Percentiles rank a stretch among this genome's conserved stretches.
Evolutionary conservation across 2,888 invertebrate genomes (phyloP).

Genomic region (Ypsolopha scabrella): DNA sequence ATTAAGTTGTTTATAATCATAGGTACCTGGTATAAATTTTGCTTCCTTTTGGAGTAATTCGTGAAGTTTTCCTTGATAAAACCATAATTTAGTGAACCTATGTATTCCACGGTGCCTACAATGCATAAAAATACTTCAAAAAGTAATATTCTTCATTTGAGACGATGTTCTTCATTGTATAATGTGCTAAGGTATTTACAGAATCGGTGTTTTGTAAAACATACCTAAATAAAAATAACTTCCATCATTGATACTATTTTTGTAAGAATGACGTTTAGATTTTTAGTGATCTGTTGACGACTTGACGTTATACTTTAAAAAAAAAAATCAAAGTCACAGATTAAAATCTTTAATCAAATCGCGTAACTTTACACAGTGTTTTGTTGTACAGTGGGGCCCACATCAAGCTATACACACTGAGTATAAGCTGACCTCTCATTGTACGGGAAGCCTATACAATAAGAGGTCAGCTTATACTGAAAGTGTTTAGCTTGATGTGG

Average conservation of each 20-base stretch:
- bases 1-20: conserved; percentile 9
- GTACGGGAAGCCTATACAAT: too few species aligned
- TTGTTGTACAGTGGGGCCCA: too few species aligned
- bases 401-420: too few species aligned
- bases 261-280: conserved; percentile 31
- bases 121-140: conserved; percentile 22
- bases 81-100: conserved; percentile 58
- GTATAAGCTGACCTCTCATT: too few species aligned
- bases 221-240: conserved; percentile 57
- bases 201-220: conserved; percentile 29
- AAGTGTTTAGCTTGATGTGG: too few species aligned
- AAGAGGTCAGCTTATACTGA: too few species aligned
- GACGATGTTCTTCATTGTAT: conserved; percentile 29
- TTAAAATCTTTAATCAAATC: too few species aligned
- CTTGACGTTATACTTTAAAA: too few species aligned
- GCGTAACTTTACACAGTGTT: too few species aligned
- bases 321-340: too few species aligned
- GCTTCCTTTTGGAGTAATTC: conserved; percentile 45
- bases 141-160: conserved; percentile 22
- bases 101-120: conserved; percentile 26
- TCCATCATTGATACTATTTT: conserved; percentile 62
- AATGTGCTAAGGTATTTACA: conserved; percentile 20
- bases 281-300: too few species aligned
- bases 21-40: conserved; percentile 50
- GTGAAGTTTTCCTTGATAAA: conserved; percentile 51